Base-by-base conservation (phyloP, 2,888 invertebrate species). In the Blastobasis lacticolella region DNA sequence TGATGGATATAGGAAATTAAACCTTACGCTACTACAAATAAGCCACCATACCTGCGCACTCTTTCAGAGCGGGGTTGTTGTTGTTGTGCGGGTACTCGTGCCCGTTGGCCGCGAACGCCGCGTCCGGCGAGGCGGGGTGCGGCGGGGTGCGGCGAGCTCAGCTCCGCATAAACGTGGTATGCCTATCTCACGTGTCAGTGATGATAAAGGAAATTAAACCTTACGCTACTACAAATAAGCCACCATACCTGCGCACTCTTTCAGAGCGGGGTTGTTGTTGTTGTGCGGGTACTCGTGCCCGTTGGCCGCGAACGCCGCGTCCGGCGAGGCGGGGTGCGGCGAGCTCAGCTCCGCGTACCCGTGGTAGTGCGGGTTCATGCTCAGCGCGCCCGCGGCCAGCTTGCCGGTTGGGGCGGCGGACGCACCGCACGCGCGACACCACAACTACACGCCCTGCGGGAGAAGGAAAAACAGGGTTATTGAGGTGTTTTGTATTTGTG, bases 321-420 rank as follows among this genome's bases (percentile, higher is more conserved):
- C 93, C 66, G 93, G 93, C 70, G 92, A 92, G 62, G 93, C 91
- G 79, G 93, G 92, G 88, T 93, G 93, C 67, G 93, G 93, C 75
- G 93, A 93, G 88, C 92, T 92, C 70, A 94, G 91, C 90, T 94
- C 94, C 89, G 92, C 91, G 90, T 94, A 94, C 89, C 93, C 92
- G 91, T 94, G 94, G 91, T 94, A 95, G 90, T 94, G 94, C 90
- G 95, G 94, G 93, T 95, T 95, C 95, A 95, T 95, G 89, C 94
- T 94, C 88, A 93, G 90, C 87, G 93, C 91, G 89, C 94, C 93
- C 92, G 94, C 93, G 90, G 94, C 94, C 94, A 94, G 94, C 91
- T 94, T 94, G 94, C 90, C 91, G 91, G 90, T 90, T 88, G 84
- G 84, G 89, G 86, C 90, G 87, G 86, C 66, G 62, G 37, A 46